These are phyloP conservation scores for Parauchenoglanis punctatus DNA, from an alignment of 2,797 vertebrate species.

Conservation along the genomic window DNA sequence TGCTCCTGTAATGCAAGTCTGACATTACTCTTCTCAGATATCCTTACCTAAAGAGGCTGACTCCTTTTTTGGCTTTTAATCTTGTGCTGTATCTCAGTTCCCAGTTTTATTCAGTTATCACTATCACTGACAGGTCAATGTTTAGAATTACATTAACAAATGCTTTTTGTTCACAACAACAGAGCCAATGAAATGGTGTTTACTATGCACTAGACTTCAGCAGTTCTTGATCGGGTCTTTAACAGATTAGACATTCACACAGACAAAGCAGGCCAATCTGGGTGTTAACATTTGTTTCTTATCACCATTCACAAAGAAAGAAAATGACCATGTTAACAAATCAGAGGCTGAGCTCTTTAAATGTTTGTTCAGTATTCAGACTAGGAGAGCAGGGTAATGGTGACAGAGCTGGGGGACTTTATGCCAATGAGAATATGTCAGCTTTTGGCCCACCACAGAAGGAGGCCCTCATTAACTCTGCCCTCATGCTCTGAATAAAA, in stretches of 20 bases:
- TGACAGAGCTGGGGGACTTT: neutral
- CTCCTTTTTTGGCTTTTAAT: neutral
- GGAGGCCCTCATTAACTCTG: neutral
- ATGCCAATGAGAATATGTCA: neutral
- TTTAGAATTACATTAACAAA: neutral
- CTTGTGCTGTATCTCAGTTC: neutral
- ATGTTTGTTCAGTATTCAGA: slow-evolving; percentile 41
- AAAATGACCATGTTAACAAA: slow-evolving; percentile 51
- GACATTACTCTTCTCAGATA: neutral
- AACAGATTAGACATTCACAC: slow-evolving; percentile 3
- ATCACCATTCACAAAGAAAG: slow-evolving; percentile 44
- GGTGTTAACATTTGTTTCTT: slow-evolving; percentile 30
- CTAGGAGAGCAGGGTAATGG: neutral
- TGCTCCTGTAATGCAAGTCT: neutral
- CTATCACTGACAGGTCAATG: neutral
- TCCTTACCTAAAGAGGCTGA: neutral
- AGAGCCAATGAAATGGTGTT: slow-evolving; percentile 5
- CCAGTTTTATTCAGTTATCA: neutral
- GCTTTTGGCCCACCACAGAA: neutral
- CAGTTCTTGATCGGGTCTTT: neutral
- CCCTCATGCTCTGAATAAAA: neutral
- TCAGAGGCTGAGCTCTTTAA: neutral
- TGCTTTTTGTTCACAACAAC: neutral
- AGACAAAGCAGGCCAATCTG: neutral
- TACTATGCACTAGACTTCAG: slow-evolving; percentile 3